These are phyloP conservation scores for Saturnia japonica DNA, from an alignment of 2,888 invertebrate species.

Conservation along the genomic window DNA sequence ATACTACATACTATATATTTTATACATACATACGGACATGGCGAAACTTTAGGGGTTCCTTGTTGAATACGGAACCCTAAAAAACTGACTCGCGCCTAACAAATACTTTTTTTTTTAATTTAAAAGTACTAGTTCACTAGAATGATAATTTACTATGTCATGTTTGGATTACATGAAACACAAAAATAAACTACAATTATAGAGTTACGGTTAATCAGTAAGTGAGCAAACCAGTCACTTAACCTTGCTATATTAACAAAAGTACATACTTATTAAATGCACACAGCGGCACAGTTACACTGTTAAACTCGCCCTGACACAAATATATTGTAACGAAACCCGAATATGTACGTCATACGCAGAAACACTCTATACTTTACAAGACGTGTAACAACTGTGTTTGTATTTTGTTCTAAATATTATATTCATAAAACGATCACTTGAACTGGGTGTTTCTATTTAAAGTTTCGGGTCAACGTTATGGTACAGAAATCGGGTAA, in stretches of 20 bases:
- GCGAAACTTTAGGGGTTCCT: no score
- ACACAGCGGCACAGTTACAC: constrained; percentile 12
- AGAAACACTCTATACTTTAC: constrained; percentile 7
- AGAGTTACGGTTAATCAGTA: not conserved
- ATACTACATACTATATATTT: no score
- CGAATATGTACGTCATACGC: constrained; percentile 23
- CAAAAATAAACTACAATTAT: not conserved
- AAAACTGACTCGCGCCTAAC: no score
- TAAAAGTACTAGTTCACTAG: no score
- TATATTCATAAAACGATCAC: not conserved
- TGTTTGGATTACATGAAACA: not conserved
- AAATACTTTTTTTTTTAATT: no score
- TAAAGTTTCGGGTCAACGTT: not conserved
- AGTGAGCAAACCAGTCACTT: constrained; percentile 31
- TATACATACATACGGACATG: no score
- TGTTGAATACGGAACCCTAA: no score
- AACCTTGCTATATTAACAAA: constrained; percentile 41
- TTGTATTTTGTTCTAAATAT: constrained; percentile 1
- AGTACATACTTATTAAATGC: constrained; percentile 21
- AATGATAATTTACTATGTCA: not conserved
- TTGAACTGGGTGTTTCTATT: not conserved
- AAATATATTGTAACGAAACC: constrained; percentile 60
- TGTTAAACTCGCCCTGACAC: constrained; percentile 57
- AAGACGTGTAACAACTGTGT: constrained; percentile 4
- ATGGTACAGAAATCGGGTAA: not conserved